Evolutionary conservation across 2,888 invertebrate genomes (phyloP).

Genomic region (Noctua fimbriata): DNA sequence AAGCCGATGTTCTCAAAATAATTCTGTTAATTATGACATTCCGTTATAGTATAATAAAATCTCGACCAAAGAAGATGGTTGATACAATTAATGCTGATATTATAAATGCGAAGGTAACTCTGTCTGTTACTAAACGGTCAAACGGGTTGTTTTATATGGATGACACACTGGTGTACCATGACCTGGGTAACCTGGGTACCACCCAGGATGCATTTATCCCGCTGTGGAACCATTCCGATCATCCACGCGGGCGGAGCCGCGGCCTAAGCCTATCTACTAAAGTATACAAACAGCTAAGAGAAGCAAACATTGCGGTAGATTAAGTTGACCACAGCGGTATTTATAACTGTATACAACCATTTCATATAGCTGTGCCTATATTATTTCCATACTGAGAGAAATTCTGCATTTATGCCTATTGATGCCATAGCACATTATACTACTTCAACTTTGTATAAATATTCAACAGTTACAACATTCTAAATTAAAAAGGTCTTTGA

Average conservation of each 20-base stretch:
- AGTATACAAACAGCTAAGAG: slow-evolving; percentile 17
- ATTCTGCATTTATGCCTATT: not conserved
- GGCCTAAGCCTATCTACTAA: not conserved
- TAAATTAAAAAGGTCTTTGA: not conserved
- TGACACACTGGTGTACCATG: not conserved
- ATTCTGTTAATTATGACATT: not conserved
- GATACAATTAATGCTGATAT: not conserved
- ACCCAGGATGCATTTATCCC: not conserved
- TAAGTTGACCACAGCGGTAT: slow-evolving; percentile 46
- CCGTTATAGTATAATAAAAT: not conserved
- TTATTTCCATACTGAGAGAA: slow-evolving; percentile 25
- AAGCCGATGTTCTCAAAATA: slow-evolving; percentile 11
- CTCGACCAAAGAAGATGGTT: not conserved
- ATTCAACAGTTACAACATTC: slow-evolving; percentile 12
- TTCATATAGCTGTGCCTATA: slow-evolving; percentile 32
- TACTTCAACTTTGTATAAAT: not conserved
- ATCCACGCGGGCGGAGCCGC: not conserved
- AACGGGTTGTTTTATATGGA: not conserved
- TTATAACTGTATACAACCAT: slow-evolving; percentile 47
- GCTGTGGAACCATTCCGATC: not conserved
- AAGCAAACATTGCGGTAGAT: slow-evolving; percentile 57
- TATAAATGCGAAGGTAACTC: not conserved
- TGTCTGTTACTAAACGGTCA: not conserved
- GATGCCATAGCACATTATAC: not conserved
- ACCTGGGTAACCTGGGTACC: not conserved